Evolutionary conservation across 1,140 invertebrate species (phyloP).

Genomic region (Papilio helenus): DNA sequence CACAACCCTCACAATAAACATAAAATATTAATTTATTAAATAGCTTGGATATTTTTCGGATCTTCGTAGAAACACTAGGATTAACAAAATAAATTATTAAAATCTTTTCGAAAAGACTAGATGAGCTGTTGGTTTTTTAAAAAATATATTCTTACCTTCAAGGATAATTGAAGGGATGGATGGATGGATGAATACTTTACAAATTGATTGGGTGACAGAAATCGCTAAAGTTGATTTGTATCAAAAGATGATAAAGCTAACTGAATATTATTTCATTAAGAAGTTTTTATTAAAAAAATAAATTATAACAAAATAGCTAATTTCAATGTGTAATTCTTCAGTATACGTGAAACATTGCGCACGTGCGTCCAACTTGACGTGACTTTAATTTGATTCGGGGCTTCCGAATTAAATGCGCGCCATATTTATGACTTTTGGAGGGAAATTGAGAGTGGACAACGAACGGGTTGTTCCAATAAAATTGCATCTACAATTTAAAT

Average conservation of each 20-base stretch:
- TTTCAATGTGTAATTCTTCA: slow-evolving; percentile 45
- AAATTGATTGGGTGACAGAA: too few species aligned
- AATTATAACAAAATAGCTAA: slow-evolving; percentile 31
- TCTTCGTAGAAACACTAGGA: background rate
- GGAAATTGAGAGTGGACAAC: slow-evolving; percentile 60
- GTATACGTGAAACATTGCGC: slow-evolving; percentile 59
- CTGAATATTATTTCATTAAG: too few species aligned
- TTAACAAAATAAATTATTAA: background rate
- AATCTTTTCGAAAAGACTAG: background rate
- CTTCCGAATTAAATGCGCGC: slow-evolving; percentile 70
- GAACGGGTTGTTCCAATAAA: background rate
- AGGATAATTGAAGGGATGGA: too few species aligned
- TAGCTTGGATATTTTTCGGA: background rate
- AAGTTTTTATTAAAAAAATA: too few species aligned
- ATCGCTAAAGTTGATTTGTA: too few species aligned
- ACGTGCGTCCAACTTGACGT: slow-evolving; percentile 70
- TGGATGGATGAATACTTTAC: too few species aligned
- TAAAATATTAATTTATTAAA: background rate
- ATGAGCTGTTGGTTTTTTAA: background rate
- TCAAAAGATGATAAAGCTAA: too few species aligned
- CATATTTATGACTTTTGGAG: slow-evolving; percentile 76
- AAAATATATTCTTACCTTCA: background rate
- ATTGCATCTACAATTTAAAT: slow-evolving; percentile 1
- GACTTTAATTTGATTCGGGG: slow-evolving; percentile 75
- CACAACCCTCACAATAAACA: slow-evolving; percentile 42